A percentile compares a stretch with the other conserved stretches of the same genome.
Evolutionary conservation across 2,888 invertebrate genomes (phyloP).

Genomic region (Drosophila dives): DNA sequence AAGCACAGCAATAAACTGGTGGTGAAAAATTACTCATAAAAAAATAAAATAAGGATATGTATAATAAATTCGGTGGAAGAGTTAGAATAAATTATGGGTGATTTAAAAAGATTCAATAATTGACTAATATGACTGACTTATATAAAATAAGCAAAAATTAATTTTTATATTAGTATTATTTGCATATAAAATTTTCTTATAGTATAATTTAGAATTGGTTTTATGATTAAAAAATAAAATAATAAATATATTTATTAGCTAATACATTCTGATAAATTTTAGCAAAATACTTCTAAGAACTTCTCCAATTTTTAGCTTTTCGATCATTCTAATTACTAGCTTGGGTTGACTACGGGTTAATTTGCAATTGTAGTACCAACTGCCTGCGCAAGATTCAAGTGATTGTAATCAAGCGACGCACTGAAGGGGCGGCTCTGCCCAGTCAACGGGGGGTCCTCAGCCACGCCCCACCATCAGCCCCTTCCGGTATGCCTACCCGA

Average conservation of each 20-base stretch:
- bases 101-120: background rate
- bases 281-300: background rate
- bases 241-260: too few species aligned
- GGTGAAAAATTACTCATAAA: background rate
- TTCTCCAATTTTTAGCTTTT: background rate
- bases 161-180: too few species aligned
- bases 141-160: too few species aligned
- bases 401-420: conserved; percentile 73
- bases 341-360: conserved; percentile 36
- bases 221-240: too few species aligned
- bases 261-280: background rate
- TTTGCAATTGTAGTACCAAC: conserved; percentile 67
- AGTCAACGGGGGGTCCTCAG: conserved; percentile 52
- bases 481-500: conserved; percentile 39
- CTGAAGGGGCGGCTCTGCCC: conserved; percentile 40
- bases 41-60: background rate
- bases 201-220: too few species aligned
- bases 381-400: conserved; percentile 55
- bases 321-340: too few species aligned
- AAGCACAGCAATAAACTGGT: background rate
- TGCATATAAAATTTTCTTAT: too few species aligned
- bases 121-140: too few species aligned
- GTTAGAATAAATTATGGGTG: background rate
- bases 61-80: background rate
- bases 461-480: conserved; percentile 52